Evolutionary conservation across 2,797 vertebrate species (phyloP).

Genomic region (Enteromius paludinosus): DNA sequence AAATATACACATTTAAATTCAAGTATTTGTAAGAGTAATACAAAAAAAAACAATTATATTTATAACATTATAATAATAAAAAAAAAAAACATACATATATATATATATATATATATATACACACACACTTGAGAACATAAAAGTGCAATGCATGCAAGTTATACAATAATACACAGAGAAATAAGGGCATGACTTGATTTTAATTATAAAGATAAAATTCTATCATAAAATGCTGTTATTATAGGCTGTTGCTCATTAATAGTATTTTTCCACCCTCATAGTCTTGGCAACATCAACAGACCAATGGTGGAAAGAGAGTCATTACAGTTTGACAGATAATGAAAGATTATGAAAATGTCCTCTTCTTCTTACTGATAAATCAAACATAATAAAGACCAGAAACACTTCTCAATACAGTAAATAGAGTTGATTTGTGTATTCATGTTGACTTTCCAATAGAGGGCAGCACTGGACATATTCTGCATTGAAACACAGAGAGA

Average conservation of each 20-base stretch:
- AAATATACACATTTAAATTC: constrained; percentile 54
- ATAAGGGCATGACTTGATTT: neutral
- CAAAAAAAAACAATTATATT: too few relatives aligned
- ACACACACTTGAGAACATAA: neutral
- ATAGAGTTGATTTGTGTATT: neutral
- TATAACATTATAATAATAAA: too few relatives aligned
- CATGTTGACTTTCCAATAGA: constrained; percentile 21
- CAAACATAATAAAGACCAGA: neutral
- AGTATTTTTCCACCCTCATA: neutral
- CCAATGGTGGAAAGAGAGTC: neutral
- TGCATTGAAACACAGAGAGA: neutral
- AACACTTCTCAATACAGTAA: neutral
- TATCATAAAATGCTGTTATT: neutral
- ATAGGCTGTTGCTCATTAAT: neutral
- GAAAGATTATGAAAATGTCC: neutral
- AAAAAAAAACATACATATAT: too few relatives aligned
- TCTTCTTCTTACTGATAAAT: neutral
- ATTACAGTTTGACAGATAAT: neutral
- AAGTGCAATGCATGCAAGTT: neutral
- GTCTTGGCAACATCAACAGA: neutral
- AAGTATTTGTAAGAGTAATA: neutral
- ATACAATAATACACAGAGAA: neutral
- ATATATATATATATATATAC: too few relatives aligned
- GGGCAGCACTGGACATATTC: constrained; percentile 7
- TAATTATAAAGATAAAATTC: neutral